These are phyloP conservation scores for Pteromalus puparum DNA, from an alignment of 1,140 invertebrate genomes.

Conservation along the genomic window DNA sequence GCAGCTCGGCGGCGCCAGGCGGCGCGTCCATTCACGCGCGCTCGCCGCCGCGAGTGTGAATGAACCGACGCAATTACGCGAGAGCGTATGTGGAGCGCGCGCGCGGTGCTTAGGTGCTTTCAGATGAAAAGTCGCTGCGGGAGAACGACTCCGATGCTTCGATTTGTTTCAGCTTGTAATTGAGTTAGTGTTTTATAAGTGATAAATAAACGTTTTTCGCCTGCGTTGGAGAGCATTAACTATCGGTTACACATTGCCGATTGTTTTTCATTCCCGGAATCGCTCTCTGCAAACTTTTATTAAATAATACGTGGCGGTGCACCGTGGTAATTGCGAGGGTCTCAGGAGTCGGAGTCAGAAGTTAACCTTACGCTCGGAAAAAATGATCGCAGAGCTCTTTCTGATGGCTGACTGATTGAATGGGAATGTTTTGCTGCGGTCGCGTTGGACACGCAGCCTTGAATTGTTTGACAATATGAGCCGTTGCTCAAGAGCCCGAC, in stretches of 20 bases:
- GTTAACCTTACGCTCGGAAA: background rate
- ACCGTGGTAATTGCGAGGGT: background rate
- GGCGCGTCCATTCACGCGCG: background rate
- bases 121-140: background rate
- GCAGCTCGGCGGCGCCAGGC: background rate
- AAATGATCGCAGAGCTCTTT: background rate
- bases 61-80: background rate
- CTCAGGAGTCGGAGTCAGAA: background rate
- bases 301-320: too few species aligned
- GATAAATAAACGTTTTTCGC: background rate
- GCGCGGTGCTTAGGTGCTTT: too few species aligned
- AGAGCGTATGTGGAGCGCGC: background rate
- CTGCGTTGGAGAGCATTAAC: background rate
- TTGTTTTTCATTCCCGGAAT: too few species aligned
- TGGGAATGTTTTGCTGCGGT: conserved; percentile 6
- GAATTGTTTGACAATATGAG: conserved; percentile 21
- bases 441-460: conserved; percentile 15
- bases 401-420: conserved; percentile 23
- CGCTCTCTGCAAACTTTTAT: too few species aligned
- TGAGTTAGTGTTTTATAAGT: background rate
- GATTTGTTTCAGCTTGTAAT: background rate
- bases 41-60: background rate
- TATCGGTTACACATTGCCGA: too few species aligned
- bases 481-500: background rate
- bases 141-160: background rate